A percentile compares a stretch with the other conserved stretches of the same genome.
These are phyloP conservation scores for Hippocampus zosterae DNA, from an alignment of 2,113 vertebrate species.

Conservation along the genomic window DNA sequence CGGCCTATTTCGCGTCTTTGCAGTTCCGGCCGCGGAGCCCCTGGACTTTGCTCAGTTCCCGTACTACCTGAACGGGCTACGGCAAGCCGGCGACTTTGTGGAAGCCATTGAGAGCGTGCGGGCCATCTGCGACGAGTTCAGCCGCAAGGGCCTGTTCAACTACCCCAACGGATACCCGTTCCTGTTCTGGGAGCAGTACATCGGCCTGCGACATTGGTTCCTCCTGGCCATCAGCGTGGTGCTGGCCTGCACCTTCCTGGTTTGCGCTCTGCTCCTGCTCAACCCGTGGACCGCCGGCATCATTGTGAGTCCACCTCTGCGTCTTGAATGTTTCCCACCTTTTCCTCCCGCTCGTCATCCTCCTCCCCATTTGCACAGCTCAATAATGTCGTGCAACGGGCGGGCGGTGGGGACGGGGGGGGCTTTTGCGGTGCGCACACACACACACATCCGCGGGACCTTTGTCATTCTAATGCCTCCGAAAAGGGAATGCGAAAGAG, in stretches of 20 bases:
- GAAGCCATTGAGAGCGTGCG: slow-evolving; percentile 95
- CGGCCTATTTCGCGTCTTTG: neutral
- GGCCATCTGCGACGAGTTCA: slow-evolving; percentile 88
- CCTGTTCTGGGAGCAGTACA: slow-evolving; percentile 98
- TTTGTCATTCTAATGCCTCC: slow-evolving; percentile 76
- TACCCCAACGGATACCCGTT: slow-evolving; percentile 98
- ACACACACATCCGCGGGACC: slow-evolving; percentile 54
- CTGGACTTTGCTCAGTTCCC: slow-evolving; percentile 98
- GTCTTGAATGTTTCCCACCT: slow-evolving; percentile 13
- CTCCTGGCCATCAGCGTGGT: slow-evolving; percentile 94
- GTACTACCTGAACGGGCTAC: slow-evolving; percentile 97
- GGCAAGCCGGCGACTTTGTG: slow-evolving; percentile 93
- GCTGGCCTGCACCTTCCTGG: slow-evolving; percentile 93
- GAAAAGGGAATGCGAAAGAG: slow-evolving; percentile 73
- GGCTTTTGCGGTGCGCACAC: slow-evolving; percentile 58
- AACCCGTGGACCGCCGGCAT: slow-evolving; percentile 98
- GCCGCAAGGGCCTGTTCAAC: slow-evolving; percentile 84
- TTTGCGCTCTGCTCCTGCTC: slow-evolving; percentile 94
- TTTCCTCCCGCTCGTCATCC: slow-evolving; percentile 31
- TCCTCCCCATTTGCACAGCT: slow-evolving; percentile 57
- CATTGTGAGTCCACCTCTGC: slow-evolving; percentile 84
- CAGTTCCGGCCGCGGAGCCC: slow-evolving; percentile 91
- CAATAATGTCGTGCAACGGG: slow-evolving; percentile 61
- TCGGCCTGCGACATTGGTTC: slow-evolving; percentile 95
- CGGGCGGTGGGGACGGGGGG: slow-evolving; percentile 22